Conservation (phyloP, 2,797 vertebrate species). For the Anguilla obscura region DNA sequence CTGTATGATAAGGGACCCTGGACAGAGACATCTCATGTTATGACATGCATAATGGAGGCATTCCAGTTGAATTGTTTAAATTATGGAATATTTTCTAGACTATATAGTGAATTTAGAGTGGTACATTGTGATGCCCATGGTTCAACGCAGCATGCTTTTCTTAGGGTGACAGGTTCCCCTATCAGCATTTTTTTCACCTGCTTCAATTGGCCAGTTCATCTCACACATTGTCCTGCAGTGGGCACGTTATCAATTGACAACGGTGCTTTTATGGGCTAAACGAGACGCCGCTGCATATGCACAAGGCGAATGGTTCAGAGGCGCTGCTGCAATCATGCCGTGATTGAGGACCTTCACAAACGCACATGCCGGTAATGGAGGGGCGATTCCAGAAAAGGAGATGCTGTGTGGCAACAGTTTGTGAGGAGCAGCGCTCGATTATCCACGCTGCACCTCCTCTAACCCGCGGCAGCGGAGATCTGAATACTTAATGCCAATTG, state of each 20-base stretch:
- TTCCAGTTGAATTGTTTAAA: slow-evolving; percentile 3
- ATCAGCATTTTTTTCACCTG: background rate
- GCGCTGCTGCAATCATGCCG: background rate
- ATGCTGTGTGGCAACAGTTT: background rate
- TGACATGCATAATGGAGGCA: background rate
- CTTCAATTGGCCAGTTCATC: background rate
- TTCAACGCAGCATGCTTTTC: background rate
- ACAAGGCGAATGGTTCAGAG: background rate
- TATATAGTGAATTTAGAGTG: background rate
- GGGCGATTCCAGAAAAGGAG: background rate
- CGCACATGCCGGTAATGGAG: background rate
- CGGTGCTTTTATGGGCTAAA: slow-evolving; percentile 1
- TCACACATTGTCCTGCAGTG: background rate
- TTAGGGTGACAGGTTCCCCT: background rate
- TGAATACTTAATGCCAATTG: slow-evolving; percentile 8
- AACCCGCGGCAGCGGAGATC: background rate
- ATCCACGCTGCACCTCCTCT: slow-evolving; percentile 1
- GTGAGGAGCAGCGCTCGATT: background rate
- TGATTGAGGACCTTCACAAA: background rate
- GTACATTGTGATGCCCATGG: background rate
- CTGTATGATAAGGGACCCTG: background rate
- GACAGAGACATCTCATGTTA: background rate
- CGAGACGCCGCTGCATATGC: slow-evolving; percentile 1
- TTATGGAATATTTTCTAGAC: background rate
- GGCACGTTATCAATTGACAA: background rate